Evolutionary conservation across 35 echinoderm and acorn worm species (phyloP), one percentile per base, ranked within the genome.

Genomic region (Lytechinus pictus): DNA sequence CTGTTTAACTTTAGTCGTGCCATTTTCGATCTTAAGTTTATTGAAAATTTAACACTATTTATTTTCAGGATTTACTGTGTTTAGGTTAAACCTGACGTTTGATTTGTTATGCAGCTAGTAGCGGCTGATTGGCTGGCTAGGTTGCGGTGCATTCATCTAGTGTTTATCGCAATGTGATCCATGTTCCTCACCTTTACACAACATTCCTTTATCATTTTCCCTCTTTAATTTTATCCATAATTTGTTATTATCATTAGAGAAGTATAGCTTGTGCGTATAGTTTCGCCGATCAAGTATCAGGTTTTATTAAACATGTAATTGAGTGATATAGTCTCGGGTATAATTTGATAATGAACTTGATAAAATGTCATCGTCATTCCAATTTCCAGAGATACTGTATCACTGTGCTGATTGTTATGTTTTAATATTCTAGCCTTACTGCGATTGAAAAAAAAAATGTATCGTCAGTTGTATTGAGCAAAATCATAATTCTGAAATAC

Each of bases 11-110:
- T 53, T 56, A 93, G 92, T 57, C 92, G 92, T 93, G 92, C 92
- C 92, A 57, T 93, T 93, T 93, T 93, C 92, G 92, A 93, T 93
- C 54, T 93, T 57, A 57, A 57, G 92, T 93, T 93, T 93, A 93
- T 93, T 93, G 92, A 93, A 93, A 93, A 53, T 93, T 93, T 93
- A 93, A 93, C 92, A 93, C 92, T 93, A 93, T 93, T 93, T 93
- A 93, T 93, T 93, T 93, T 93, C 92, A 93, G 92, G 92, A 93
- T 93, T 93, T 93, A 93, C 92, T 14, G 92, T 93, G 92, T 93
- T 93, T 93, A 57, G 92, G 92, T 54, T 55, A 5, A 21, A 57
- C 92, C 92, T 93, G 92, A 93, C 92, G 53, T 93, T 93, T 93
- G 92, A 93, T 93, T 93, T 93, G 92, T 93, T 93, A 93, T 93